Percentiles rank a stretch among this genome's conserved stretches.
Evolutionary conservation across 2,797 vertebrate species (phyloP).

Genomic region (Margarornis squamiger): DNA sequence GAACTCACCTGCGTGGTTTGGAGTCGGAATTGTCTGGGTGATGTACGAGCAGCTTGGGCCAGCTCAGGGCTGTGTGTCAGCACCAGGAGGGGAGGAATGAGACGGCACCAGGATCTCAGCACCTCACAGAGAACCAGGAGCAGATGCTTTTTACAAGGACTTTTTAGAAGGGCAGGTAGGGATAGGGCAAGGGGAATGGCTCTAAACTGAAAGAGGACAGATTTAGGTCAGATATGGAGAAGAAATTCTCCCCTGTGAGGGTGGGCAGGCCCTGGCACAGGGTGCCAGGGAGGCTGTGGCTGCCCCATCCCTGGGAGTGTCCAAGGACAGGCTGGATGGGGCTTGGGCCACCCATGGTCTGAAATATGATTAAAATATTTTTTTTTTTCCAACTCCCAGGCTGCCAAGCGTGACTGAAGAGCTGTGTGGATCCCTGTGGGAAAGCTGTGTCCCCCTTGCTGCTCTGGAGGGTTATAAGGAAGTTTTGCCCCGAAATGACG

Average conservation of each 20-base stretch:
- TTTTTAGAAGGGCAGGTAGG: neutral
- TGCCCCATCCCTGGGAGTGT: neutral
- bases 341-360: neutral
- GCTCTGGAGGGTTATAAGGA: neutral
- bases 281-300: neutral
- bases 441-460: neutral
- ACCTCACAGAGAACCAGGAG: rapidly evolving
- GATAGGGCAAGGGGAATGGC: neutral
- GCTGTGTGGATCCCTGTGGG: neutral
- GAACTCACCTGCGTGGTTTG: neutral
- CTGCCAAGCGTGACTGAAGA: neutral
- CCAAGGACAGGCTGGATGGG: neutral
- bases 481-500: neutral
- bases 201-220: neutral
- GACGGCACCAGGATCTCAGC: rapidly evolving
- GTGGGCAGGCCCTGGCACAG: neutral
- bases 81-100: rapidly evolving
- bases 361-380: neutral
- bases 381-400: neutral
- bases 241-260: neutral
- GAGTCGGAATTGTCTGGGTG: neutral
- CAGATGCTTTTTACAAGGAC: neutral
- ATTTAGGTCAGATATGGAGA: neutral
- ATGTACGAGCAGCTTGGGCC: rapidly evolving
- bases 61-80: neutral